phyloP scores from a whole-genome alignment of 2,113 vertebrate species.

The Geococcyx californianus region DNA sequence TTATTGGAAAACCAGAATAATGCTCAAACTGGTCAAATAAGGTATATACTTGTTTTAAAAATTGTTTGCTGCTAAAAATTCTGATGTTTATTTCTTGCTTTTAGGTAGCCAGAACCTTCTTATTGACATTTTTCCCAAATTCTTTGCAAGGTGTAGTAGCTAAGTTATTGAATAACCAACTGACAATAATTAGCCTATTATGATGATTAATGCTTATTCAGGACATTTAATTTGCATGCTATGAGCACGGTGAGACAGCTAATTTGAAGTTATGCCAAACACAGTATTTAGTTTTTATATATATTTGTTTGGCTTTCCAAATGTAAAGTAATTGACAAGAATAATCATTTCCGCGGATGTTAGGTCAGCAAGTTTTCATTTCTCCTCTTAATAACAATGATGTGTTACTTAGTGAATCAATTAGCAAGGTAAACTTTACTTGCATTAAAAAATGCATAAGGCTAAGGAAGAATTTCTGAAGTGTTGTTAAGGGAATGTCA shows the following conservation, averaged over 20 bases:
- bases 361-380: conserved; percentile 52
- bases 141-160: background rate
- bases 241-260: conserved; percentile 19
- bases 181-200: conserved; percentile 70
- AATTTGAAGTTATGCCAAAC: conserved; percentile 70
- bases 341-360: conserved; percentile 73
- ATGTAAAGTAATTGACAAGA: conserved; percentile 81
- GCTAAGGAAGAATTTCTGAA: conserved; percentile 48
- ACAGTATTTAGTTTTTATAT: conserved; percentile 70
- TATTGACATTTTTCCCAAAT: background rate
- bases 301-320: conserved; percentile 75
- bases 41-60: background rate
- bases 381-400: conserved; percentile 48
- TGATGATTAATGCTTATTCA: conserved; percentile 70
- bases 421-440: conserved; percentile 66
- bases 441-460: background rate
- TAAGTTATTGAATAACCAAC: conserved; percentile 47
- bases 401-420: conserved; percentile 61
- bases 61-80: background rate
- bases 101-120: background rate
- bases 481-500: conserved; percentile 71
- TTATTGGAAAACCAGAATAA: conserved; percentile 48
- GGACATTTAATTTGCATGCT: conserved; percentile 64
- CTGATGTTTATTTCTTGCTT: background rate
- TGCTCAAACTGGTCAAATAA: conserved; percentile 30